Evolutionary conservation across 2,797 vertebrate genomes (phyloP).

Genomic region (Danio tinwini): DNA sequence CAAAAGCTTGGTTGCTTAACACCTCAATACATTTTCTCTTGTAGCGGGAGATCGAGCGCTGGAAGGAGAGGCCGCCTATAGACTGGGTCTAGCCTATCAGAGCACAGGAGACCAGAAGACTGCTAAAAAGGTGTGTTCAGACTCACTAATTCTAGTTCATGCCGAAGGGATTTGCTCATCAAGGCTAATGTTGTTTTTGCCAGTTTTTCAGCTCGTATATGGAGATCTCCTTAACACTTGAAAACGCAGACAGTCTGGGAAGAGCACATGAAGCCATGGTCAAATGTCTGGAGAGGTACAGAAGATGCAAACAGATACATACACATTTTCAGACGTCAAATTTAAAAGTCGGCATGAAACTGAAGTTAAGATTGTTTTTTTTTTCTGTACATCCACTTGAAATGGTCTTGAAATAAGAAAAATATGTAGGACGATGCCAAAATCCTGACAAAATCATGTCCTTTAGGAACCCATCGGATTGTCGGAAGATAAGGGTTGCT

Average conservation of each 20-base stretch:
- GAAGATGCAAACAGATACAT: constrained; percentile 14
- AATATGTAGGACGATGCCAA: too few relatives aligned
- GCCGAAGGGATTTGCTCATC: neutral
- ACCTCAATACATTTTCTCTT: neutral
- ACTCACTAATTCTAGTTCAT: neutral
- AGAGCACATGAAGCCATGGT: constrained; percentile 67
- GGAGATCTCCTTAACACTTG: constrained; percentile 60
- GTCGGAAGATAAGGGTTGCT: too few relatives aligned
- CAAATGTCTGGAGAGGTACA: constrained; percentile 69
- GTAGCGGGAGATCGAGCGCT: constrained; percentile 76
- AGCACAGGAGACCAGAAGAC: constrained; percentile 59
- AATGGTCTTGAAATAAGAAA: neutral
- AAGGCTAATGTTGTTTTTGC: constrained; percentile 14
- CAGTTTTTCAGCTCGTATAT: constrained; percentile 68
- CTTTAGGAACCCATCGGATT: too few relatives aligned
- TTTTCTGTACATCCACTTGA: neutral
- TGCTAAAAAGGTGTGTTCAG: constrained; percentile 64
- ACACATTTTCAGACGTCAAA: too few relatives aligned
- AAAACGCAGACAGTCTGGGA: constrained; percentile 63
- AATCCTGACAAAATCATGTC: too few relatives aligned
- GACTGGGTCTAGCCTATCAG: constrained; percentile 71
- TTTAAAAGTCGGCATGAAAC: too few relatives aligned
- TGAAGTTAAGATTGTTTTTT: too few relatives aligned
- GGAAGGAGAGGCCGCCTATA: constrained; percentile 65
- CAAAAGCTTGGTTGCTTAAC: too few relatives aligned